Conservation (phyloP, 1,140 invertebrate species). For the Anoplophora glabripennis region DNA sequence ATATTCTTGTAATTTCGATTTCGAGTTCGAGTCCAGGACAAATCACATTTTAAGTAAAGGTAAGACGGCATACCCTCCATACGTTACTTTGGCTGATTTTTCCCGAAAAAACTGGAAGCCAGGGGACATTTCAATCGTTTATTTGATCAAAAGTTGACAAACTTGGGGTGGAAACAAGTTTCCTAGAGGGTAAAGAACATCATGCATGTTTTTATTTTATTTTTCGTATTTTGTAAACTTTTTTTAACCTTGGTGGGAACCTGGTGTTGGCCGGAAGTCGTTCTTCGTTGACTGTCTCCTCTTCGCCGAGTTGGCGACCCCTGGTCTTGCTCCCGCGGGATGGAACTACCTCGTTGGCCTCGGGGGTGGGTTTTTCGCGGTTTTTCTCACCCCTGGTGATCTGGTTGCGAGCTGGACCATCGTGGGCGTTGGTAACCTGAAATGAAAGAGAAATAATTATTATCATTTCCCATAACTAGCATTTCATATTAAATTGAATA, state of each 20-base stretch:
- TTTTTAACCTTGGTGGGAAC: conserved; percentile 59
- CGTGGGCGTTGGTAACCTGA: conserved; percentile 54
- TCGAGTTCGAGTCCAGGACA: too few relatives aligned
- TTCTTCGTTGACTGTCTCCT: conserved; percentile 59
- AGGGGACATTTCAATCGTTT: too few relatives aligned
- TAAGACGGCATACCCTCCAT: too few relatives aligned
- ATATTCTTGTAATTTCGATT: too few relatives aligned
- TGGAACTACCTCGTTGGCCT: conserved; percentile 69
- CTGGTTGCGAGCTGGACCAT: conserved; percentile 56
- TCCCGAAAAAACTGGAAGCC: too few relatives aligned
- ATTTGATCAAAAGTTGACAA: too few relatives aligned
- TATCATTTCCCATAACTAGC: too few relatives aligned
- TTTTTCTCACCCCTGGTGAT: conserved; percentile 57
- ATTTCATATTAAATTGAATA: background rate
- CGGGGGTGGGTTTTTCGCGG: conserved; percentile 55
- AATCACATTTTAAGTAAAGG: too few relatives aligned
- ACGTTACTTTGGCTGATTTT: too few relatives aligned
- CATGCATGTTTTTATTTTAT: too few relatives aligned
- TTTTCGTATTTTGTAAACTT: background rate
- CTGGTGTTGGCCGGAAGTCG: conserved; percentile 74
- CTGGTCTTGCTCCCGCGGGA: conserved; percentile 52
- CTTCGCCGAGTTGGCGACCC: conserved; percentile 56
- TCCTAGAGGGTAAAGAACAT: too few relatives aligned
- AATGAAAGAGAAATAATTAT: background rate
- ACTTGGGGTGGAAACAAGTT: too few relatives aligned